Base-by-base conservation (phyloP, 2,888 invertebrate species). In the Bombylius discolor region DNA sequence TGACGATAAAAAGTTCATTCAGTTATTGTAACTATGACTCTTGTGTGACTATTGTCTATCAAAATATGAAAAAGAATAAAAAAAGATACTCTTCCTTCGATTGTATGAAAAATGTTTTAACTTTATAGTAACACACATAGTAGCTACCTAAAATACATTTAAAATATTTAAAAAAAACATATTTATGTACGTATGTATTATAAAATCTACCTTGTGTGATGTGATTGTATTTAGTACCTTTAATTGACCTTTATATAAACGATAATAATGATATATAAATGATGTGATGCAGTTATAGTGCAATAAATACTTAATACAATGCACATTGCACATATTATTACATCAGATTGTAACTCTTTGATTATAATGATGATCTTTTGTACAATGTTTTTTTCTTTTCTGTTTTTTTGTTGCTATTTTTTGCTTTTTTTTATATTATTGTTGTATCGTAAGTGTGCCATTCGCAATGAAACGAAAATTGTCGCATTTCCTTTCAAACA, bases 401-500 rank as follows among this genome's bases (percentile, higher is more conserved):
- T 49, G 47, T 55, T 50, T 50, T 5, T 32, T 55, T 48, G 46
- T 50, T 32, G n/a, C n/a, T n/a, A n/a, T n/a, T n/a, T n/a, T n/a
- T n/a, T n/a, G n/a, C 23, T 23, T 1, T 23, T 23, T 23, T 23
- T 23, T 42, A 45, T 49, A 49, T 23, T 23, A 23, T 23, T 23
- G 23, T 23, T 23, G 23, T 23, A 23, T 23, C 54, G 49, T 50
- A 55, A 55, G 55, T 55, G 55, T 55, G 55, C 50, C 55, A 51
- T 55, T 51, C 55, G 55, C 55, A 46, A 55, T 46, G 46, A 50
- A 51, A 55, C 45, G 50, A 56, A 56, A 56, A 56, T 56, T 56
- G 52, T 56, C 56, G 52, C 52, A 56, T 56, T 56, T 56, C 56
- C 56, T 56, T 56, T 56, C 51, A 52, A 50, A 47, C 56, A 56